Evolutionary conservation across 1,140 invertebrate species (phyloP).

Genomic region (Elysia chlorotica): DNA sequence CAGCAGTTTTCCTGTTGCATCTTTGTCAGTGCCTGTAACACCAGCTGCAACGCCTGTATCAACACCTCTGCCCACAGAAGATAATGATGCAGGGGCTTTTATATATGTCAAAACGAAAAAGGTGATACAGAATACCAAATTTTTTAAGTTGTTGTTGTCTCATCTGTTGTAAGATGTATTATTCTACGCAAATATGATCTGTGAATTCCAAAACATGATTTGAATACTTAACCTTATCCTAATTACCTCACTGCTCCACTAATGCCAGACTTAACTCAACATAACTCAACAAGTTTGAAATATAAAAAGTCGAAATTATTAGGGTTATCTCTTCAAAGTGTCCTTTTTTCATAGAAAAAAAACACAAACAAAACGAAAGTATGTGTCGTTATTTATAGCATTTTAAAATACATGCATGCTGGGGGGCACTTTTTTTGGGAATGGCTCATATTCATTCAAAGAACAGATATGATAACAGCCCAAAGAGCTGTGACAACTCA

Average conservation of each 20-base stretch:
- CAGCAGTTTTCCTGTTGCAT: slow-evolving; percentile 6
- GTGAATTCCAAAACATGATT: neutral
- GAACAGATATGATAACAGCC: neutral
- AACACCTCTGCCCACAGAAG: neutral
- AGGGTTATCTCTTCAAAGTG: too few species aligned
- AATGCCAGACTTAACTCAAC: neutral
- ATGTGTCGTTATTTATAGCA: too few species aligned
- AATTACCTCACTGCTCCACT: neutral
- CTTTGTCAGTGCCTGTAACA: slow-evolving; percentile 3
- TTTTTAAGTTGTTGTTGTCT: neutral
- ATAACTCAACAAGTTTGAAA: neutral
- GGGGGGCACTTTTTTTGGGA: too few species aligned
- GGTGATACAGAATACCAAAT: neutral
- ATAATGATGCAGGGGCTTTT: slow-evolving; percentile 5
- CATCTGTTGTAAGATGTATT: too few species aligned
- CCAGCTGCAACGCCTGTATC: neutral
- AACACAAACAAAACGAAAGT: too few species aligned
- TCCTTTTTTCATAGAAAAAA: too few species aligned
- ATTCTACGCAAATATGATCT: neutral
- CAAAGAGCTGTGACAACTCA: neutral
- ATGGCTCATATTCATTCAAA: neutral
- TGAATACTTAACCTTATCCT: neutral
- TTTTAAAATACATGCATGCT: too few species aligned
- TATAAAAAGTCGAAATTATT: too few species aligned
- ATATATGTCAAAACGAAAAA: slow-evolving; percentile 22